A percentile compares a stretch with the other conserved stretches of the same genome.
Conservation (phyloP, 2,888 invertebrate genomes). For the Eulithis prunata region DNA sequence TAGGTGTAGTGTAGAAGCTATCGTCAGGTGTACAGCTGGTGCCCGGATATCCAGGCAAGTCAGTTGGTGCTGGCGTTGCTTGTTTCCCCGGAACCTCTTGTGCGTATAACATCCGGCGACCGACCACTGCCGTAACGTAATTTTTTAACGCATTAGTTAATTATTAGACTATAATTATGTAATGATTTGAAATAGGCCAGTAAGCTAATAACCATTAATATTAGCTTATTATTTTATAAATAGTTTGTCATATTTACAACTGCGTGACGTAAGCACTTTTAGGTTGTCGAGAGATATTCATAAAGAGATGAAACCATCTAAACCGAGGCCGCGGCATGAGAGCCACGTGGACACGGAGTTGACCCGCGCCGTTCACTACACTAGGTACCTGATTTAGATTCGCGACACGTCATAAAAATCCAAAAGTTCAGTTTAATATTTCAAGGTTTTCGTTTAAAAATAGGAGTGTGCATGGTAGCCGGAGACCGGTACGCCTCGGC, state of each 20-base stretch:
- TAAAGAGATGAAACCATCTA: slow-evolving; percentile 19
- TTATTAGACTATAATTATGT: no score
- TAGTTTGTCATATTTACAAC: background rate
- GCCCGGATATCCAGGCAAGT: slow-evolving; percentile 22
- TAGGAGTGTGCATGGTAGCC: slow-evolving; percentile 37
- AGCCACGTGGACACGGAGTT: slow-evolving; percentile 34
- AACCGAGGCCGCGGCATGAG: slow-evolving; percentile 28
- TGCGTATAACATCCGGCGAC: slow-evolving; percentile 33
- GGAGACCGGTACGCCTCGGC: slow-evolving; percentile 49
- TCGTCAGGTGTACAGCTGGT: slow-evolving; percentile 11
- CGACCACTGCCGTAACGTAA: background rate
- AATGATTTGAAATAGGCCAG: background rate
- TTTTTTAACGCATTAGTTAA: no score
- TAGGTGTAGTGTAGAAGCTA: slow-evolving; percentile 6
- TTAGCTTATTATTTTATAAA: background rate
- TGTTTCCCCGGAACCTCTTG: slow-evolving; percentile 37
- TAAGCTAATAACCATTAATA: background rate
- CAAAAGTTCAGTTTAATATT: slow-evolving; percentile 39
- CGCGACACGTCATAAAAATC: slow-evolving; percentile 37
- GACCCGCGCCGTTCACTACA: slow-evolving; percentile 37
- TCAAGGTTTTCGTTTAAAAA: slow-evolving; percentile 43
- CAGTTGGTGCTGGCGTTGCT: slow-evolving; percentile 10
- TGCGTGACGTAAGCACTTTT: background rate
- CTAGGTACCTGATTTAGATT: slow-evolving; percentile 31
- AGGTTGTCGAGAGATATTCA: background rate